Conservation (phyloP, 1,140 invertebrate genomes). For the Trichonephila inaurata region DNA sequence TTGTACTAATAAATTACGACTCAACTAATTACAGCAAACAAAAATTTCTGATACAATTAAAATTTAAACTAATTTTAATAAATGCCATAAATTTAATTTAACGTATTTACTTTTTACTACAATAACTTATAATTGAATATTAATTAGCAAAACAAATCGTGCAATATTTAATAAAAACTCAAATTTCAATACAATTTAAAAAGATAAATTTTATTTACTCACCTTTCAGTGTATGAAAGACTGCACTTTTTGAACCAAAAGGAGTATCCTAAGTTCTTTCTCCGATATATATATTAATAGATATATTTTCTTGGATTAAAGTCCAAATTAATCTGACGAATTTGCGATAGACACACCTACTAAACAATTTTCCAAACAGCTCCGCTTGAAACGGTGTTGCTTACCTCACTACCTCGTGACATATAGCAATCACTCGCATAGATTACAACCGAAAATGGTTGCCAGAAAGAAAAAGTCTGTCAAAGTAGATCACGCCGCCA, state of each 20-base stretch:
- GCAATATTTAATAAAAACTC: not conserved
- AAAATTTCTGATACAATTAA: no score
- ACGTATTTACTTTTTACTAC: no score
- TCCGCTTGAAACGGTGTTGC: not conserved
- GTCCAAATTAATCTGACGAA: not conserved
- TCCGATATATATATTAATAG: not conserved
- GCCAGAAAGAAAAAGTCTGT: not conserved
- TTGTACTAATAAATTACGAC: no score
- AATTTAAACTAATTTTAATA: no score
- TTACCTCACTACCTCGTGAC: conserved; percentile 35
- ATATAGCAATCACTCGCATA: not conserved
- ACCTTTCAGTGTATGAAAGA: not conserved
- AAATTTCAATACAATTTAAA: not conserved
- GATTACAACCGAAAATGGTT: conserved; percentile 20
- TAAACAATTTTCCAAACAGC: not conserved
- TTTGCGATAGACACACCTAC: conserved; percentile 26
- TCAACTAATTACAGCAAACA: no score
- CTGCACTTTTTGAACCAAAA: not conserved
- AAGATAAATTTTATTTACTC: not conserved
- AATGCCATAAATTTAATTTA: no score
- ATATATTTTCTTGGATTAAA: not conserved
- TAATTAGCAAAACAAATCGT: no score
- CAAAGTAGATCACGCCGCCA: not conserved
- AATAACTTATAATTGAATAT: no score
- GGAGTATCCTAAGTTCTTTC: not conserved